Base-by-base conservation (phyloP, 1,140 invertebrate species). In the Cyclina sinensis region DNA sequence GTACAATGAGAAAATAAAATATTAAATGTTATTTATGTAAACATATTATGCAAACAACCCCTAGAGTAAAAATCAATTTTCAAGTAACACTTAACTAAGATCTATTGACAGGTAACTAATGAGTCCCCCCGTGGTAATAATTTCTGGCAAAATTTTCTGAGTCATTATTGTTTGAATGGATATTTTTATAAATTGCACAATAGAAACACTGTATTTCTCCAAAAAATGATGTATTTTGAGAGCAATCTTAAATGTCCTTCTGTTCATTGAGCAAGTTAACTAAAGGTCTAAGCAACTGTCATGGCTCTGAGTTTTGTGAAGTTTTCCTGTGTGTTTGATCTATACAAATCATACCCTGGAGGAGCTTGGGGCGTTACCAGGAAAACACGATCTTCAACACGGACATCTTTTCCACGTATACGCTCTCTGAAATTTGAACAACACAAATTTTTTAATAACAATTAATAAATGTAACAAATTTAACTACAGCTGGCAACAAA, bases 371-470 rank as follows among this genome's bases (percentile, higher is more conserved):
- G 93, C 5, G 88, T 68, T 7, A 94, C 91, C 0, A 94, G 62
- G 78, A 91, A 92, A 32, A 92, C 88, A 57, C 93, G 85, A 51
- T 94, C 93, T 70, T 92, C 89, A 54, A 92, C 27, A 14, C 82
- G 83, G 0, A 95, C 91, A 92, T 94, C 93, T 65, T 94, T 95
- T 11, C 80, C 92, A 68, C 94, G 83, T 14, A 95, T 90, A 73
- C 93, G 82, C 81, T 94, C 94, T 78, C 94, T 94, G 91, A 73
- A 91, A 90, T 74, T 51, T 74, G 86, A 7, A 62, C 27, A 70
- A 7, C 21, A 70, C 9, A 70, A 14, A 35, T 9, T 21, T 18
- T 21, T 21, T 7, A 21, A 35, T 70, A 12, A 12, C 9, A 9
- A n/a, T 65, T 65, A 65, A 14, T 24, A n/a, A n/a, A n/a, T n/a